Evolutionary conservation across 1,140 invertebrate species (phyloP).

Genomic region (Trialeurodes vaporariorum): DNA sequence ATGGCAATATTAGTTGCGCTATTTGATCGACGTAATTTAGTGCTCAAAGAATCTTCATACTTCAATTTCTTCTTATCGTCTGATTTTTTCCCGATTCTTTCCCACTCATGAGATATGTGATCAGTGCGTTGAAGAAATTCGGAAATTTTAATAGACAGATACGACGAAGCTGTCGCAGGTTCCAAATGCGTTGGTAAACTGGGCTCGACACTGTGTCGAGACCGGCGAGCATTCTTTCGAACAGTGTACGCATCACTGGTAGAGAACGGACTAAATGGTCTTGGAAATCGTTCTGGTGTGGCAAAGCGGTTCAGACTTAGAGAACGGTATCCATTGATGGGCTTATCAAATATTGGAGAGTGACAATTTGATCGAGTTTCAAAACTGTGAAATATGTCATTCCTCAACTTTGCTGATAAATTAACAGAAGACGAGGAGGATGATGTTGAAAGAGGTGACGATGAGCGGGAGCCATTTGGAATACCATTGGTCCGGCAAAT

Average conservation of each 20-base stretch:
- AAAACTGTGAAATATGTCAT: too few relatives aligned
- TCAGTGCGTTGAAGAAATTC: constrained; percentile 69
- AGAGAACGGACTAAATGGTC: too few relatives aligned
- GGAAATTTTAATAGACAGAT: constrained; percentile 57
- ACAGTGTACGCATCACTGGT: too few relatives aligned
- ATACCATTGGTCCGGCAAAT: neutral
- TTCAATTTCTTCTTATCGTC: constrained; percentile 36
- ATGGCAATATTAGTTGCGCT: constrained; percentile 68
- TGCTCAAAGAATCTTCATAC: constrained; percentile 31
- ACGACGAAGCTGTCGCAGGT: constrained; percentile 37
- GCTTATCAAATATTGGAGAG: neutral
- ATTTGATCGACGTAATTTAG: constrained; percentile 44
- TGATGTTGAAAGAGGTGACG: neutral
- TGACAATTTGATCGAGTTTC: too few relatives aligned
- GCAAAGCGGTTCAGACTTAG: neutral
- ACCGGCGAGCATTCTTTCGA: constrained; percentile 38
- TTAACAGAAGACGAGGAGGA: constrained; percentile 12
- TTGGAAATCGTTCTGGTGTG: constrained; percentile 33
- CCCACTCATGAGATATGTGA: constrained; percentile 76
- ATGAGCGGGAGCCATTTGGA: too few relatives aligned
- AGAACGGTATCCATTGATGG: neutral
- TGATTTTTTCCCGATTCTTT: constrained; percentile 40
- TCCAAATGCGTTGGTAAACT: constrained; percentile 31
- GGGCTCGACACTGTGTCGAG: constrained; percentile 24
- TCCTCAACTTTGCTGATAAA: too few relatives aligned